phyloP scores from a whole-genome alignment of 1,140 invertebrate genomes.

The Nephila pilipes region DNA sequence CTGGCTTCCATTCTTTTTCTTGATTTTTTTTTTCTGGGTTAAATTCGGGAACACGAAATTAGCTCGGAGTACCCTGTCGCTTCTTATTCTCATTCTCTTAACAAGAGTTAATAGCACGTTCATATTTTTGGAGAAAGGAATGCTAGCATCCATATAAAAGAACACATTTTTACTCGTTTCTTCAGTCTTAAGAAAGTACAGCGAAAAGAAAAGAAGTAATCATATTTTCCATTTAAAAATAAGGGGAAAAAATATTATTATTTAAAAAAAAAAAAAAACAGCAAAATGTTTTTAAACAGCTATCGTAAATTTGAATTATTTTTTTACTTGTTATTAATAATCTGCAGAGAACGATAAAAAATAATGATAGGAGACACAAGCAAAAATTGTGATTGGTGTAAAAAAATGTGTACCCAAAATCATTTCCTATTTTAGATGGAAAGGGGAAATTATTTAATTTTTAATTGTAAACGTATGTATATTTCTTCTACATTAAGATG shows the following conservation, averaged over 20 bases:
- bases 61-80: slow-evolving; percentile 72
- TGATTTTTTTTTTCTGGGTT: slow-evolving; percentile 36
- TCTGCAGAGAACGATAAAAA: too few relatives aligned
- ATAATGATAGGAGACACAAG: too few relatives aligned
- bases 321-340: too few relatives aligned
- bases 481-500: too few relatives aligned
- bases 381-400: too few relatives aligned
- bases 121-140: slow-evolving; percentile 29
- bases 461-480: too few relatives aligned
- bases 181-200: not conserved
- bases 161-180: not conserved
- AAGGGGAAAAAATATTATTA: not conserved
- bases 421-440: too few relatives aligned
- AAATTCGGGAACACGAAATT: slow-evolving; percentile 68
- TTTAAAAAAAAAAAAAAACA: not conserved
- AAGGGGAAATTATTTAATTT: too few relatives aligned
- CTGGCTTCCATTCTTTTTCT: slow-evolving; percentile 17
- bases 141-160: not conserved
- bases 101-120: slow-evolving; percentile 52
- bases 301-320: too few relatives aligned
- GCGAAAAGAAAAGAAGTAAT: not conserved
- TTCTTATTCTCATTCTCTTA: slow-evolving; percentile 52
- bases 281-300: not conserved
- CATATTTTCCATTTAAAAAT: not conserved
- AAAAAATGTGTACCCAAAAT: too few relatives aligned